A percentile compares a stretch with the other conserved stretches of the same genome.
Evolutionary conservation across 2,888 invertebrate genomes (phyloP).

Genomic region (Brenthis daphne): DNA sequence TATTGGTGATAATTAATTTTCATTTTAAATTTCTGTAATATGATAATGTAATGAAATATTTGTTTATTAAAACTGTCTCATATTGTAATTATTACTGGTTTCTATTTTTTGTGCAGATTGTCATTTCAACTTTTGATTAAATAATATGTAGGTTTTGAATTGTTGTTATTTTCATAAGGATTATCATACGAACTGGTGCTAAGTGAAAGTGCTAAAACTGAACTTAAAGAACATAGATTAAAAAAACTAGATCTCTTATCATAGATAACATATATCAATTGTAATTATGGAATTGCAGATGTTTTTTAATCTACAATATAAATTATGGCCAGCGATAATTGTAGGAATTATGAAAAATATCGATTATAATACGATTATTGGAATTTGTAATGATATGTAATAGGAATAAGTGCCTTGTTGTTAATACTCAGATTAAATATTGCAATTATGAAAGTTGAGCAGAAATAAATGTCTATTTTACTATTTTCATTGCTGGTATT

Average conservation of each 20-base stretch:
- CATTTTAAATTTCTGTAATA: neutral
- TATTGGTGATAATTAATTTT: neutral
- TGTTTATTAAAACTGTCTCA: neutral
- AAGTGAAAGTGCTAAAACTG: constrained; percentile 37
- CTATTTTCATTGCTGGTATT: constrained; percentile 79
- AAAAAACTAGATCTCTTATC: constrained; percentile 17
- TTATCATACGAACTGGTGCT: constrained; percentile 42
- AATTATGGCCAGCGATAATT: neutral
- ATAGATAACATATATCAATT: constrained; percentile 2
- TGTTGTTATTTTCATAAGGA: constrained; percentile 10
- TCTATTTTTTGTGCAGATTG: neutral
- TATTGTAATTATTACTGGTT: neutral
- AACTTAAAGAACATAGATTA: constrained; percentile 9
- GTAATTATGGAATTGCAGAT: neutral
- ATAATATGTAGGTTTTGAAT: constrained; percentile 18
- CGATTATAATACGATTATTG: too few species aligned
- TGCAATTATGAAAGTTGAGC: constrained; percentile 74
- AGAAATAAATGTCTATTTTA: constrained; percentile 81
- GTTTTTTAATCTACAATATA: constrained; percentile 1
- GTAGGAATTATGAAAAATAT: neutral
- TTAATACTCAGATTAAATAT: constrained; percentile 74
- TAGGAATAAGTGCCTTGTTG: constrained; percentile 66
- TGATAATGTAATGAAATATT: neutral
- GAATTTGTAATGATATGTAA: constrained; percentile 16
- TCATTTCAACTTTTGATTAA: neutral